Percentiles rank a stretch among this genome's conserved stretches.
These are phyloP conservation scores for Empidonax alnorum DNA, from an alignment of 2,113 vertebrate species.

Conservation along the genomic window DNA sequence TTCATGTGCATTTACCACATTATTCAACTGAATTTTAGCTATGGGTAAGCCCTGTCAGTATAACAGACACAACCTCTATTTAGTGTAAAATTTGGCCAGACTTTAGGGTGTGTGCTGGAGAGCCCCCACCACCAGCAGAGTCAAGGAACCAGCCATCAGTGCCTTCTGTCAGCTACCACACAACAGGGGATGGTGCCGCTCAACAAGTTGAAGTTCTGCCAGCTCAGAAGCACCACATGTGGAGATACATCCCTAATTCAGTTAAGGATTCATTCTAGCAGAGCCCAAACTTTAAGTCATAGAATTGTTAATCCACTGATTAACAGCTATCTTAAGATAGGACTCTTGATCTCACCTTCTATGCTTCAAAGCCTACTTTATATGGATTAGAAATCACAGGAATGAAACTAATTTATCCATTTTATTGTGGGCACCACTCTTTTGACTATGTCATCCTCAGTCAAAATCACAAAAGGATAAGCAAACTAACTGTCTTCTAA, in stretches of 20 bases:
- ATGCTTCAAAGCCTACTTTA: not conserved
- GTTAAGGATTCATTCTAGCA: not conserved
- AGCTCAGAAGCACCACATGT: not conserved
- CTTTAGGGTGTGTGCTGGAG: not conserved
- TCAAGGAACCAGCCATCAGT: not conserved
- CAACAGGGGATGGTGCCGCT: not conserved
- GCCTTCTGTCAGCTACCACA: not conserved
- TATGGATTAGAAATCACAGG: not conserved
- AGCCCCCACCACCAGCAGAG: not conserved
- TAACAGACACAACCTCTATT: slow-evolving; percentile 1
- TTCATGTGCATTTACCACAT: not conserved
- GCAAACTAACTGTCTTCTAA: not conserved
- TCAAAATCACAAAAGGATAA: not conserved
- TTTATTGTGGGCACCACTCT: not conserved
- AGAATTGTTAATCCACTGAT: not conserved
- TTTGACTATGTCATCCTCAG: not conserved
- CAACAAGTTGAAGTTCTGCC: not conserved
- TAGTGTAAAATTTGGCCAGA: not conserved
- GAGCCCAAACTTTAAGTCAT: not conserved
- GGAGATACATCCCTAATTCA: not conserved
- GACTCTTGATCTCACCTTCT: not conserved
- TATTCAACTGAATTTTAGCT: not conserved
- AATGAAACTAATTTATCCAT: not conserved
- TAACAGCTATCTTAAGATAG: not conserved
- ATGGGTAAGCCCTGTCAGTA: not conserved